Conservation (phyloP, 2,888 invertebrate species). For the Resseliella maxima region DNA sequence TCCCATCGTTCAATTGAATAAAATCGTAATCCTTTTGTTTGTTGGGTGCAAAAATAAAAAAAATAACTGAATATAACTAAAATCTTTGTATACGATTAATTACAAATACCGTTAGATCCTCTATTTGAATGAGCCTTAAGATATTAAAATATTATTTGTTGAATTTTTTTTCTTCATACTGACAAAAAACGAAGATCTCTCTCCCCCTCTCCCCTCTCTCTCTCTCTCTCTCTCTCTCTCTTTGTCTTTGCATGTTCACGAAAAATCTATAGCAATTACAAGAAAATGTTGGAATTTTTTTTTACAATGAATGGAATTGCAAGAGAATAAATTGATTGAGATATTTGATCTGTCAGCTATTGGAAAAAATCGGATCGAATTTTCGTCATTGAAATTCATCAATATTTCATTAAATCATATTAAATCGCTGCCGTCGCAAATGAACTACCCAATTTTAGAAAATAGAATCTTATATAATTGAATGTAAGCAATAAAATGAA, state of each 20-base stretch:
- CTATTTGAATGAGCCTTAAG: no score
- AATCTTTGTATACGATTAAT: neutral
- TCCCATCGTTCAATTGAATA: no score
- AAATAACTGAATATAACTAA: neutral
- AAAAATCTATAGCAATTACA: constrained; percentile 16
- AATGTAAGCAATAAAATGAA: no score
- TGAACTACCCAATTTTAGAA: constrained; percentile 42
- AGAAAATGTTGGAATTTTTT: constrained; percentile 2
- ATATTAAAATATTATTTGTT: no score
- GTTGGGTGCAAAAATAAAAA: neutral
- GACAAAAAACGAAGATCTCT: no score
- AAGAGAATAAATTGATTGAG: constrained; percentile 56
- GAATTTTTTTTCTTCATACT: no score
- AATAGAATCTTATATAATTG: no score
- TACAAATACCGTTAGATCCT: neutral
- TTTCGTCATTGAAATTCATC: constrained; percentile 55
- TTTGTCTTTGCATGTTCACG: neutral
- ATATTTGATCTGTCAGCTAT: neutral
- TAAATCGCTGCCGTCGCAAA: constrained; percentile 20
- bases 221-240: neutral
- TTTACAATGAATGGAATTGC: constrained; percentile 56
- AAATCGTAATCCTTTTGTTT: no score
- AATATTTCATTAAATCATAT: constrained; percentile 56
- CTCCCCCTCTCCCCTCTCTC: no score
- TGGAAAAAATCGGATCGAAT: neutral